Conservation (phyloP, 2,797 vertebrate species). For the Alcedo atthis region DNA sequence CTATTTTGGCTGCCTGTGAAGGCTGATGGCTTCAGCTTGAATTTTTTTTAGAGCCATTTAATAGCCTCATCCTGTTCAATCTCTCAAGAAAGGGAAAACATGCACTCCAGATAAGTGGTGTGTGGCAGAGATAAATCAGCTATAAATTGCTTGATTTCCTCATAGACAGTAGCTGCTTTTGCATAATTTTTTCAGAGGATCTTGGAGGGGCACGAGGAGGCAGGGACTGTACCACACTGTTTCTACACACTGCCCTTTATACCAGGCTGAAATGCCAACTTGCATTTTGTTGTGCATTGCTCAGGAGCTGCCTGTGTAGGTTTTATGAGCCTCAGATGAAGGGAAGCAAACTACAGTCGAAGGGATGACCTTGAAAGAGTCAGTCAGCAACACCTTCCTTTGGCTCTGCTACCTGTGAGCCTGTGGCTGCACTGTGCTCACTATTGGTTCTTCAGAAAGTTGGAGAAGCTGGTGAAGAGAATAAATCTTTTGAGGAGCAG, state of each 20-base stretch:
- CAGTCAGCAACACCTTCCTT: not conserved
- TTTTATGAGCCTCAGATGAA: not conserved
- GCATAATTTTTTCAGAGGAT: not conserved
- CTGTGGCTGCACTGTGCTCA: not conserved
- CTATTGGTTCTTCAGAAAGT: not conserved
- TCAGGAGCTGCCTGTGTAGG: not conserved
- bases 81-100: not conserved
- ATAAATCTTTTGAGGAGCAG: no score
- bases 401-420: not conserved
- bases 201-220: not conserved
- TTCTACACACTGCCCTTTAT: not conserved
- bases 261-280: not conserved
- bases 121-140: not conserved
- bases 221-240: not conserved
- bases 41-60: not conserved
- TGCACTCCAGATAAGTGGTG: not conserved
- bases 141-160: constrained; percentile 5
- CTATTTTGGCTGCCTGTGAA: not conserved
- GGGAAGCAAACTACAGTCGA: not conserved
- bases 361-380: not conserved
- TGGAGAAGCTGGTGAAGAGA: not conserved
- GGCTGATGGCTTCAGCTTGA: not conserved
- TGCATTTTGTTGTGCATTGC: not conserved
- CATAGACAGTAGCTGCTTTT: not conserved
- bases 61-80: not conserved